phyloP scores from a whole-genome alignment of 2,888 invertebrate species.

The Nemotelus nigrinus region DNA sequence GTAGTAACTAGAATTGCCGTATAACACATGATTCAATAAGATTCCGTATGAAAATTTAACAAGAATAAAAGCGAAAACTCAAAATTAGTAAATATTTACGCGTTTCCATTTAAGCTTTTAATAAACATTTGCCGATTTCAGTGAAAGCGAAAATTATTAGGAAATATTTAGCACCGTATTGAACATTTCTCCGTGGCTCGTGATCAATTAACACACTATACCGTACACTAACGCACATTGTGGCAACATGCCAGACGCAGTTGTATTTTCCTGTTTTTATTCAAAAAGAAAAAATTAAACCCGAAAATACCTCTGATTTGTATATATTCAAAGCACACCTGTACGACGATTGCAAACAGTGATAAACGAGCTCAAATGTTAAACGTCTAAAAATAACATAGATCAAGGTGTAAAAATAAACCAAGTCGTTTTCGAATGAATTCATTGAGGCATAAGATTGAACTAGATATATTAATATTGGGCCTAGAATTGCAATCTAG shows the following conservation, averaged over 20 bases:
- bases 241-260: conserved; percentile 30
- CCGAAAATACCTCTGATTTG: conserved; percentile 2
- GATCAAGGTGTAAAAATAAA: conserved; percentile 32
- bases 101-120: no score
- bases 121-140: no score
- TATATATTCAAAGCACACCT: conserved; percentile 33
- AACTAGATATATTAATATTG: background rate
- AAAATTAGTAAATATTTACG: no score
- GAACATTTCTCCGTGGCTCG: conserved; percentile 8
- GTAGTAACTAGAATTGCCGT: no score
- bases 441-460: background rate
- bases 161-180: no score
- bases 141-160: no score
- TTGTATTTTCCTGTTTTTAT: conserved; percentile 28
- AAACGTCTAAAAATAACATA: conserved; percentile 22
- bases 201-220: conserved; percentile 13
- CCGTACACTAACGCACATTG: background rate
- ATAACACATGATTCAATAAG: no score
- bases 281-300: background rate
- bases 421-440: background rate
- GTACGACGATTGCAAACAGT: conserved; percentile 25
- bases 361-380: conserved; percentile 7
- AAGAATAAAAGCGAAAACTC: no score
- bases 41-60: no score
- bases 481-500: background rate